Base-by-base conservation (phyloP, 2,888 invertebrate genomes). In the Nymphalis polychloros region DNA sequence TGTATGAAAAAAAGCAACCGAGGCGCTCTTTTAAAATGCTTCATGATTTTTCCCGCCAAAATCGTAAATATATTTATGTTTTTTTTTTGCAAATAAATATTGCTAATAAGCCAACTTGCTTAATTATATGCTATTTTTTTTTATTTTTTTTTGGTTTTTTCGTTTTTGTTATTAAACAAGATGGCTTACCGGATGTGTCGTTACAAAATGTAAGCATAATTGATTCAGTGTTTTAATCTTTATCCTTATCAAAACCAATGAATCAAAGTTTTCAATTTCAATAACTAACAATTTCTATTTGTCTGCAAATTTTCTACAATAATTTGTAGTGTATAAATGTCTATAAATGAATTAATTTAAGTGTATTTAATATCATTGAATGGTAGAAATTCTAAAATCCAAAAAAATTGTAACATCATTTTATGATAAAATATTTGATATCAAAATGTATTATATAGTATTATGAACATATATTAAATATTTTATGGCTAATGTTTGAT, bases 141-240 rank as follows among this genome's bases (percentile, higher is more conserved):
- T 57, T 35, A 20, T 41, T 35, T 57, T 35, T 41, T 57, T 41
- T 41, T 41, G 0, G 19, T 57, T 57, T 57, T 31, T n/a, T 10
- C 6, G 8, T 35, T 0, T 20, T 13, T 5, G 13, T 17, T 41
- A 41, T 41, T 41, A 60, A 60, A n/a, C 47, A 60, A 48, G 17
- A 47, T 8, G 60, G 60, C 23, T 60, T 60, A 48, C 19, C 17
- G 13, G 52, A 47, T 47, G 16, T 57, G 20, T 27, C 0, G 53
- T 46, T 35, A 27, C 6, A 20, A 31, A 48, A 47, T 63, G 49
- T 57, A 41, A 60, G 46, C 47, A 48, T 19, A 48, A 63, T 66
- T 64, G 73, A 70, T 74, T 74, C 72, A 73, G 59, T 64, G 63
- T 72, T 73, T 71, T 73, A 59, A 64, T 10, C 35, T 10, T 35